Evolutionary conservation across 2,888 invertebrate genomes (phyloP), one percentile per base, ranked within the genome.

Genomic region (Parnassius apollo): DNA sequence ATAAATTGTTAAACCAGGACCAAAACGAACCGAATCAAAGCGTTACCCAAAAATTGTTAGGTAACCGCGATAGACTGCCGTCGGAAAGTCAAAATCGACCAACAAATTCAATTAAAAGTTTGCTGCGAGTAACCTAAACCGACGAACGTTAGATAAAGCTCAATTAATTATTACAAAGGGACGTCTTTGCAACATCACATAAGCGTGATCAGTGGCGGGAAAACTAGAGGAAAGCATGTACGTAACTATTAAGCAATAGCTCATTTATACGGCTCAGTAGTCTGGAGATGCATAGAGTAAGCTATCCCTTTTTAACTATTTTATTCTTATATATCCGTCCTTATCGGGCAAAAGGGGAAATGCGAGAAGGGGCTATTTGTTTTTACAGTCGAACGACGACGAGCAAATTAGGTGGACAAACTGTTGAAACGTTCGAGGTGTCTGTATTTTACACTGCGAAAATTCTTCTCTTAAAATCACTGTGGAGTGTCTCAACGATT

Each of bases 391-490:
- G 88, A 86, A 84, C 85, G 85, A 81, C 86, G 85, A 78, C 86
- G 91, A 89, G 88, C 90, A 91, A 91, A 91, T 91, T 91, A 90
- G 91, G 88, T 88, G 88, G 90, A 89, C 91, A 91, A 90, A 91
- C 91, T 90, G 88, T 88, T 86, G 85, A 86, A 88, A 83, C 85
- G 84, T 82, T 77, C 85, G 87, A 89, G 87, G 88, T 89, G 90
- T 88, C 90, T 88, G 83, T 88, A 86, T 90, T 88, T 84, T 83
- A 79, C 80, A 83, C 78, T 74, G 81, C 72, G 82, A 76, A 81
- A 88, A 88, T 88, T 88, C 84, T 83, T 85, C 85, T 83, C 83
- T 83, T 80, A 80, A 83, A 88, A 87, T 80, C 79, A 79, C 77
- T 79, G 77, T 68, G 71, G 80, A 84, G 78, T 82, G 84, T 85